phyloP scores from a whole-genome alignment of 2,888 invertebrate species.

The Cephus pulcher region DNA sequence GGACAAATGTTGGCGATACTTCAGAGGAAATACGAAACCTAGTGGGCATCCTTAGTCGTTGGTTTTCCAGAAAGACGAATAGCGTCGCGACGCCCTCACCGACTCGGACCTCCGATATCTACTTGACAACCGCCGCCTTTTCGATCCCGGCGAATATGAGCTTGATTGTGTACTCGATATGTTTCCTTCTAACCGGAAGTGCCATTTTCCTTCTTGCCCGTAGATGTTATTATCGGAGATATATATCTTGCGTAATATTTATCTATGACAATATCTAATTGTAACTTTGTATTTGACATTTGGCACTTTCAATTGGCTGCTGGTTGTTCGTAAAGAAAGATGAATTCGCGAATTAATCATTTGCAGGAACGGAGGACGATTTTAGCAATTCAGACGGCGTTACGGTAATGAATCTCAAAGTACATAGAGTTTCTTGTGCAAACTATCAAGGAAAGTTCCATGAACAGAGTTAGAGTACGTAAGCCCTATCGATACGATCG shows the following conservation, averaged over 20 bases:
- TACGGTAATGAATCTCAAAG: slow-evolving; percentile 29
- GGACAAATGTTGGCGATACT: slow-evolving; percentile 20
- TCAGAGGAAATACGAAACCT: slow-evolving; percentile 15
- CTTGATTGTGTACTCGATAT: not conserved
- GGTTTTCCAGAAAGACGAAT: slow-evolving; percentile 7
- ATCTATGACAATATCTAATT: not conserved
- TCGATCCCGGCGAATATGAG: not conserved
- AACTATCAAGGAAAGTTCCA: not conserved
- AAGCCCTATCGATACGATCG: not conserved
- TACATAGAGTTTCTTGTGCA: slow-evolving; percentile 16
- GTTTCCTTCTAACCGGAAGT: not conserved
- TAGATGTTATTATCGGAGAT: not conserved
- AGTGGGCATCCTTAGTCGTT: slow-evolving; percentile 13
- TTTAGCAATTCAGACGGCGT: slow-evolving; percentile 23
- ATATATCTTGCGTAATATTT: not conserved
- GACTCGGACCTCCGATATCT: not conserved
- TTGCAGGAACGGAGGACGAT: not conserved
- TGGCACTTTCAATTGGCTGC: not conserved
- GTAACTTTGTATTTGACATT: not conserved
- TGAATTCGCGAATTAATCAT: not conserved
- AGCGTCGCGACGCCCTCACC: not conserved
- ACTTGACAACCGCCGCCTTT: not conserved
- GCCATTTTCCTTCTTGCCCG: not conserved
- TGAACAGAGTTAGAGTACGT: not conserved
- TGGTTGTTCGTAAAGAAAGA: not conserved